Percentiles rank a stretch among this genome's conserved stretches.
These are phyloP conservation scores for Pinctada fucata DNA, from an alignment of 2,888 invertebrate species.

Conservation along the genomic window DNA sequence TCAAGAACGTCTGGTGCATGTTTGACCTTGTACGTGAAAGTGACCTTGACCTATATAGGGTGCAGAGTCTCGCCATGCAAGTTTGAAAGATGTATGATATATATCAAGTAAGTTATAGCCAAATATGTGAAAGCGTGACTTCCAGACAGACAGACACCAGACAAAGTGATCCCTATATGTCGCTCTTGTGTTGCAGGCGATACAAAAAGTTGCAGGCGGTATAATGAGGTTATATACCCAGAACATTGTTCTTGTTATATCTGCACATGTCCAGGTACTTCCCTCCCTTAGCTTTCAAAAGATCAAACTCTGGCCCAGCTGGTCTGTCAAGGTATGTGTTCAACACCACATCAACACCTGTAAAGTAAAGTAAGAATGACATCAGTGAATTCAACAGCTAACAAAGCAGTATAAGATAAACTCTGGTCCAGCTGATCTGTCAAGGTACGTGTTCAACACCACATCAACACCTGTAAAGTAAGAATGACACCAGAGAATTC, in stretches of 20 bases:
- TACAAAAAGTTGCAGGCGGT: too few relatives aligned
- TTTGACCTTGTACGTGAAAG: too few relatives aligned
- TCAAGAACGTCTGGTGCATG: too few relatives aligned
- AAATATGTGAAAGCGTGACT: too few relatives aligned
- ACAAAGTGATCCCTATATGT: too few relatives aligned
- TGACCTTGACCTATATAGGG: too few relatives aligned
- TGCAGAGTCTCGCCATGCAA: too few relatives aligned
- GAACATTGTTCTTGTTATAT: neutral
- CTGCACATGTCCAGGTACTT: slow-evolving; percentile 18
- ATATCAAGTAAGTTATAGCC: too few relatives aligned
- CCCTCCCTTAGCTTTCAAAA: slow-evolving; percentile 9
- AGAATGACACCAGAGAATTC: neutral
- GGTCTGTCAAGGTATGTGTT: slow-evolving; percentile 8
- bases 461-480: slow-evolving; percentile 28
- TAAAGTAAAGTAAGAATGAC: neutral
- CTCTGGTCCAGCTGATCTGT: neutral
- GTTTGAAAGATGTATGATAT: too few relatives aligned
- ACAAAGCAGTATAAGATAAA: neutral
- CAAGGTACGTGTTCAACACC: slow-evolving; percentile 14
- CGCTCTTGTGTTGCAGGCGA: too few relatives aligned
- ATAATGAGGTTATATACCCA: too few relatives aligned
- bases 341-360: slow-evolving; percentile 32
- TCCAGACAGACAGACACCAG: too few relatives aligned
- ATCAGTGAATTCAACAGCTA: neutral
- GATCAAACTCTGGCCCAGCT: neutral